Percentiles rank a stretch among this genome's conserved stretches.
Conservation (phyloP, 2,888 invertebrate species). For the Automeris io region DNA sequence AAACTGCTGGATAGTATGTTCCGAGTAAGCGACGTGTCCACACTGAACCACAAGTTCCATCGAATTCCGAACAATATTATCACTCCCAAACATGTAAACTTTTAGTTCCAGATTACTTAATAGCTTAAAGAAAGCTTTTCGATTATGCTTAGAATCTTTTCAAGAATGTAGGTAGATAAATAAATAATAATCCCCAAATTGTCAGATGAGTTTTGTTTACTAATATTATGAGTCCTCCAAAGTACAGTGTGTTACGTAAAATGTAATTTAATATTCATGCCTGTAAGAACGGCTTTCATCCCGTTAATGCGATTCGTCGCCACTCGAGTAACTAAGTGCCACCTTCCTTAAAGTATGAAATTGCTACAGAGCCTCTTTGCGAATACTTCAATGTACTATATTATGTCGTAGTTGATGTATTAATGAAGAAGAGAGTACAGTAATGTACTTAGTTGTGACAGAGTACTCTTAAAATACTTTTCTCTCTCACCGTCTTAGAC, state of each 20-base stretch:
- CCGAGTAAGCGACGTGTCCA: too few relatives aligned
- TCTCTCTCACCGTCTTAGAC: too few relatives aligned
- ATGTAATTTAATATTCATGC: conserved; percentile 60
- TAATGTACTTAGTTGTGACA: not conserved
- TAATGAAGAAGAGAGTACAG: not conserved
- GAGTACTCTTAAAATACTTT: not conserved
- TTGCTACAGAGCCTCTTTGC: not conserved
- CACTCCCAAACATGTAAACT: too few relatives aligned
- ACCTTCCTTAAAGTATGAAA: conserved; percentile 22
- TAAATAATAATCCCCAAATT: too few relatives aligned
- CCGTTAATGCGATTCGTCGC: conserved; percentile 49
- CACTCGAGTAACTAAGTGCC: conserved; percentile 42
- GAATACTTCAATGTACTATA: not conserved
- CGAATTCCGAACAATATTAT: too few relatives aligned
- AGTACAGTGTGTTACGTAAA: conserved; percentile 30
- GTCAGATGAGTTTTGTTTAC: not conserved
- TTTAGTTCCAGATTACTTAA: too few relatives aligned
- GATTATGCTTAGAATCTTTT: too few relatives aligned
- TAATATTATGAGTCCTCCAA: conserved; percentile 8
- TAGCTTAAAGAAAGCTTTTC: too few relatives aligned
- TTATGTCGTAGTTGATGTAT: not conserved
- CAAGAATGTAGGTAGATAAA: too few relatives aligned
- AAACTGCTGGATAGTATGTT: too few relatives aligned
- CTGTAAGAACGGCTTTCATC: conserved; percentile 62
- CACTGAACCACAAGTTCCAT: too few relatives aligned